These are phyloP conservation scores for Cyanoliseus patagonus DNA, from an alignment of 2,113 vertebrate genomes.

Conservation along the genomic window DNA sequence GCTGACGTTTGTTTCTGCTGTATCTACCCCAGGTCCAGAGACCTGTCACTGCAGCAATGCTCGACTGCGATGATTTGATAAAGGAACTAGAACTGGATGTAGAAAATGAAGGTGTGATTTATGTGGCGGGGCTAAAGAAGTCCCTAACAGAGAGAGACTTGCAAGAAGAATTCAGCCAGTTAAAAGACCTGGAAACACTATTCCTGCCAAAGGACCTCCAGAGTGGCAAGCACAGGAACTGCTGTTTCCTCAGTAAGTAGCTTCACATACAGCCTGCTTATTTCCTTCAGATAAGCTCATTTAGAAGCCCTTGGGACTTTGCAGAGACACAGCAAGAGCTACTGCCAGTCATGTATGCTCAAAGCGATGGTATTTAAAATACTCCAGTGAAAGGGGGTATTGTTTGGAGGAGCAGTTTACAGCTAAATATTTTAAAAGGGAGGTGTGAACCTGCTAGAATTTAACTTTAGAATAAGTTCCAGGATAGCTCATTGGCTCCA, in stretches of 20 bases:
- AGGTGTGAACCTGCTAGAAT: not conserved
- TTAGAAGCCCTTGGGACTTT: not conserved
- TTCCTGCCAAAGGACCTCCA: slow-evolving; percentile 66
- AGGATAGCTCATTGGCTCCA: not conserved
- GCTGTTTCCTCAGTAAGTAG: slow-evolving; percentile 84
- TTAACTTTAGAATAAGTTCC: not conserved
- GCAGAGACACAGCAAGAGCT: not conserved
- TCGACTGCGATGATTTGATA: slow-evolving; percentile 80
- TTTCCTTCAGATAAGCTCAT: not conserved
- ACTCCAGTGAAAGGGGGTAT: not conserved
- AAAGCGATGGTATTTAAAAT: not conserved
- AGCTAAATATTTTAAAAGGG: not conserved
- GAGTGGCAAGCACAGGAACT: slow-evolving; percentile 66
- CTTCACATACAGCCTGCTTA: not conserved
- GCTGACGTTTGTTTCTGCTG: not conserved
- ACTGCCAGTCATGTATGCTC: not conserved
- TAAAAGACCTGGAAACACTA: slow-evolving; percentile 75
- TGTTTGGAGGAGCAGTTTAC: not conserved
- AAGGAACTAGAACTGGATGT: slow-evolving; percentile 75
- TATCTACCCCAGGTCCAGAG: slow-evolving; percentile 80
- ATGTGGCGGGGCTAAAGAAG: slow-evolving; percentile 71
- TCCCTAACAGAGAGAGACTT: slow-evolving; percentile 69
- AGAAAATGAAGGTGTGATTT: slow-evolving; percentile 75
- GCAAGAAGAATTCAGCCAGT: slow-evolving; percentile 68
- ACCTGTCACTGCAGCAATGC: slow-evolving; percentile 73